These are phyloP conservation scores for Desoria tigrina DNA, from an alignment of 2,888 invertebrate species.

Conservation along the genomic window DNA sequence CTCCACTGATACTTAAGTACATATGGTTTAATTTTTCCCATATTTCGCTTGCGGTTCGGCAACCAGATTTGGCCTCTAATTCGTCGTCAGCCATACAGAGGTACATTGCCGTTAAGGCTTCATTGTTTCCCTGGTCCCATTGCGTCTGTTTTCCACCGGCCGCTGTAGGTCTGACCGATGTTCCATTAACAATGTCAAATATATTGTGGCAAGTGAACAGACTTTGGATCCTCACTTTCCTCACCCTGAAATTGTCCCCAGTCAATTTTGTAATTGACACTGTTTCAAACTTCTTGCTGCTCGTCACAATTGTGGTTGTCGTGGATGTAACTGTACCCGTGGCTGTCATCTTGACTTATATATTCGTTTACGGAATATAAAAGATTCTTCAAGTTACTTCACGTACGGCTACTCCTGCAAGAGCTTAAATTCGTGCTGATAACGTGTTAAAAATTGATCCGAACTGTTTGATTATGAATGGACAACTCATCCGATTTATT, in stretches of 20 bases:
- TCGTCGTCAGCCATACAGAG: conserved; percentile 31
- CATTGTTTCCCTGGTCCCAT: conserved; percentile 36
- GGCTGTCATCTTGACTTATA: background rate
- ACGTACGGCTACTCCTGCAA: background rate
- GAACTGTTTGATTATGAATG: no score
- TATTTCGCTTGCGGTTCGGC: conserved; percentile 28
- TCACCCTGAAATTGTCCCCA: conserved; percentile 32
- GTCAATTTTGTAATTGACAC: conserved; percentile 30
- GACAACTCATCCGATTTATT: no score
- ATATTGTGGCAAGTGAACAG: conserved; percentile 24
- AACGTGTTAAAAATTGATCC: no score
- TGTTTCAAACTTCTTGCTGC: conserved; percentile 29
- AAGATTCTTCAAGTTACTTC: background rate
- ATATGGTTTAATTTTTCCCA: conserved; percentile 35
- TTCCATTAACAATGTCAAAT: conserved; percentile 30
- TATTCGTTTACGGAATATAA: background rate
- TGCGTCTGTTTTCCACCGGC: no score
- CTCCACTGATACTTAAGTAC: conserved; percentile 33
- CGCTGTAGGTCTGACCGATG: conserved; percentile 14
- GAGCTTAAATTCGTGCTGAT: conserved; percentile 12
- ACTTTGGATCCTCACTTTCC: conserved; percentile 32
- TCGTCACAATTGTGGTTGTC: no score
- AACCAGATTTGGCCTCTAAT: conserved; percentile 31
- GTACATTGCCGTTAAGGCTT: conserved; percentile 29
- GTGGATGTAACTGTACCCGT: conserved; percentile 15